These are phyloP conservation scores for Lacerta bilineata DNA, from an alignment of 2,797 vertebrate species.

Conservation along the genomic window DNA sequence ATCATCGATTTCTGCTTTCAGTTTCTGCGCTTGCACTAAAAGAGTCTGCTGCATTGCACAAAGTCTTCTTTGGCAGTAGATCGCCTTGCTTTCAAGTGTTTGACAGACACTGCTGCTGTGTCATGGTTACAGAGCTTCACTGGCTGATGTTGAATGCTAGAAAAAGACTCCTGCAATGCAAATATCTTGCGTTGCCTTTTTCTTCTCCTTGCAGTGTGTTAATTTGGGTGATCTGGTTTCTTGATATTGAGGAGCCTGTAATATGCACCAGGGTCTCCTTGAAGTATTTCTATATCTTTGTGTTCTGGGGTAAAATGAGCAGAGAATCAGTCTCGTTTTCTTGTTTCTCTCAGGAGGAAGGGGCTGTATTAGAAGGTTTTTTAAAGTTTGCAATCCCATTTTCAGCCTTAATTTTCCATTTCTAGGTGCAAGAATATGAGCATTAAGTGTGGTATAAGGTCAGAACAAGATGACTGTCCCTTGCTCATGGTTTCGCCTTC, in stretches of 20 bases:
- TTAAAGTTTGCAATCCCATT: not conserved
- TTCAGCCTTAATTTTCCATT: not conserved
- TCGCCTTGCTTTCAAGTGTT: constrained; percentile 1
- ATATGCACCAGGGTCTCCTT: constrained; percentile 53
- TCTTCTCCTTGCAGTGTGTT: not conserved
- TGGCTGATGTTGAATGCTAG: not conserved
- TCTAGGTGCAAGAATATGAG: not conserved
- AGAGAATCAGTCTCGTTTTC: constrained; percentile 14
- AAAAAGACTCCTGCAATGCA: constrained; percentile 13
- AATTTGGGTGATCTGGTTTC: constrained; percentile 50
- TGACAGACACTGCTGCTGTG: not conserved
- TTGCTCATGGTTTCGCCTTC: not conserved
- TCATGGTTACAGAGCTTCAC: constrained; percentile 2
- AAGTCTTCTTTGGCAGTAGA: not conserved
- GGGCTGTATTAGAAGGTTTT: too few relatives aligned
- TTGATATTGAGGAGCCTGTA: constrained; percentile 18
- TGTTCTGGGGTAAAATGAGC: constrained; percentile 52
- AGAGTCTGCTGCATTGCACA: not conserved
- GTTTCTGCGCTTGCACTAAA: fast-evolving
- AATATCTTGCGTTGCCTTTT: constrained; percentile 66
- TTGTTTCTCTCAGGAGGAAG: not conserved
- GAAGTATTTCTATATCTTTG: constrained; percentile 69
- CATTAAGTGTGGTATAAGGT: not conserved
- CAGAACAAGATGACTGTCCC: too few relatives aligned
- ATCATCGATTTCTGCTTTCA: not conserved